Evolutionary conservation across 2,113 vertebrate genomes (phyloP), one percentile per base, ranked within the genome.

Genomic region (Apodemus speciosus): DNA sequence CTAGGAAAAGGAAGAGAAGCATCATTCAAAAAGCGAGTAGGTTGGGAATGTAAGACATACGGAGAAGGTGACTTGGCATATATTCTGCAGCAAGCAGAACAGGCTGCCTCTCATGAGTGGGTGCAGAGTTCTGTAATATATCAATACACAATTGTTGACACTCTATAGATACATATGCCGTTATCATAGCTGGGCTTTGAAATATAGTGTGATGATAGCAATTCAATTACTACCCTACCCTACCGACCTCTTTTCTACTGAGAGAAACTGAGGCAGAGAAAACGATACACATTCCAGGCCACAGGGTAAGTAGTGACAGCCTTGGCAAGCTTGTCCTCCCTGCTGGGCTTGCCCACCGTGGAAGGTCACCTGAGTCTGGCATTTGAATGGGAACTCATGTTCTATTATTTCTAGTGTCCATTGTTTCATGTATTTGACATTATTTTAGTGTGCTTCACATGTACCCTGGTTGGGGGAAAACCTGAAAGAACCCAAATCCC

Each of bases 391-490:
- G 56, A 72, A 88, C 72, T 75, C 30, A 46, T 40, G 92, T 13
- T 46, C 10, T 62, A 16, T 93, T 86, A 56, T 85, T 95, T 96
- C 90, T 46, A 43, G 64, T 92, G 92, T 69, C 43, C 79, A 38
- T 73, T 80, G 51, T 80, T 95, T 92, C 58, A 20, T 86, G 46
- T 68, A 72, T 86, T 93, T 96, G 72, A 88, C 76, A 53, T 35
- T 60, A 32, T 83, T 88, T 73, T 93, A 75, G 43, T 0, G 0
- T 87, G 56, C 83, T 90, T 87, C 51, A 38, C 68, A 77, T 90
- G 60, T 71, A 53, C 13, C 53, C 84, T 56, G 66, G 64, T 66
- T 58, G 46, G 94, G 30, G 62, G 81, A n/a, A 60, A 81, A 60
- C 25, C 79, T 92, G 60, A 90, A 85, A 88, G 75, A 87, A 93